Base-by-base conservation (phyloP, 2,888 invertebrate genomes). In the Caenorhabditis zanzibari region DNA sequence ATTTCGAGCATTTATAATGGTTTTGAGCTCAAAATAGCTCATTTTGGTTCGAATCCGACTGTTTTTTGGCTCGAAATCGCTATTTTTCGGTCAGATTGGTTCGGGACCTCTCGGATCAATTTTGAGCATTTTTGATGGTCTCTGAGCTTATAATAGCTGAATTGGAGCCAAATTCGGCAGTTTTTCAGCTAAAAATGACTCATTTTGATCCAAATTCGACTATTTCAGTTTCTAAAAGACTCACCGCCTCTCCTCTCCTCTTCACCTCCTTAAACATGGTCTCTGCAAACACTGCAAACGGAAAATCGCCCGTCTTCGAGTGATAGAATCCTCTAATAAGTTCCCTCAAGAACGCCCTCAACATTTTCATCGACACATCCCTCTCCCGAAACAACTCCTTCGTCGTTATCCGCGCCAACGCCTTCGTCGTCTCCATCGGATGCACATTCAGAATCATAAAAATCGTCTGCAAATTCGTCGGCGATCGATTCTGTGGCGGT, bases 261-360 rank as follows among this genome's bases (percentile, higher is more conserved):
- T 44, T 35, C 6, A 73, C 24, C 14, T 24, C 41, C 3, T 47
- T 47, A 22, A 82, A 56, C 9, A 82, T 26, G n/a, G 59, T 32
- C 19, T 66, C 44, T 7, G 82, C 61, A 52, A 82, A 82, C 0
- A 73, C 49, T 0, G 82, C 73, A 24, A 82, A 82, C n/a, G 73
- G 73, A 22, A 82, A 82, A 2, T 82, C 82, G 19, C 72, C 76
- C 7, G 66, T 41, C 22, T 47, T 52, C 1, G 72, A 32, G n/a
- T 82, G 75, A 63, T 75, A 71, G 71, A 81, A 81, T 32, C 69
- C 71, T 1, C 75, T 69, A 12, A 81, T 74, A 10, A 76, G 19
- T 44, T 82, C 82, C 26, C 64, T 71, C 24, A 82, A n/a, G 19
- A 82, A 82, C 9, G 41, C 32, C 32, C 76, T 19, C 10, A 76